phyloP scores from a whole-genome alignment of 2,888 invertebrate species.

The Calliphora vomitoria region DNA sequence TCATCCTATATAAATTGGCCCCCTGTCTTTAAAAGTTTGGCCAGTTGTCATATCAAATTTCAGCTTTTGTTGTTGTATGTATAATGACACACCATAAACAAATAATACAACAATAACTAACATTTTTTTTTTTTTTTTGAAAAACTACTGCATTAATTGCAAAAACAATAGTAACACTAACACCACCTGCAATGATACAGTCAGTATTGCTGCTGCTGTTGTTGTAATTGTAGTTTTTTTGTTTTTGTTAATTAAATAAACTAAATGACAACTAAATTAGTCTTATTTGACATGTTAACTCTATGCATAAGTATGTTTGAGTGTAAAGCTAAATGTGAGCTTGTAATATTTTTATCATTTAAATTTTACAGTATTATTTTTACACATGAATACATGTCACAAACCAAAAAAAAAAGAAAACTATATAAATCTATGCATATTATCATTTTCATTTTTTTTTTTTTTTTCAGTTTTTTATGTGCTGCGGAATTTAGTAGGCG shows the following conservation, averaged over 20 bases:
- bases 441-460: neutral
- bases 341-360: conserved; percentile 50
- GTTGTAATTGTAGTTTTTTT: conserved; percentile 6
- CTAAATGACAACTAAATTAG: conserved; percentile 78
- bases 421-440: conserved; percentile 38
- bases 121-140: neutral
- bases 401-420: conserved; percentile 11
- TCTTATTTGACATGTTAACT: conserved; percentile 77
- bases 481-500: conserved; percentile 48
- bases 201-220: neutral
- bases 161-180: conserved; percentile 72
- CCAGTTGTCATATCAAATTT: conserved; percentile 53
- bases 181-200: conserved; percentile 53
- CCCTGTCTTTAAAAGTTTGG: neutral
- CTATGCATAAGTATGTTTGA: conserved; percentile 47
- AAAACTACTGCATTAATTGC: conserved; percentile 71
- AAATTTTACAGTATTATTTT: conserved; percentile 40
- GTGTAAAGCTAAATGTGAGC: conserved; percentile 24
- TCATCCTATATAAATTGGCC: neutral
- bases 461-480: neutral
- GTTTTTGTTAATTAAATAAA: conserved; percentile 75
- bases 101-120: conserved; percentile 37
- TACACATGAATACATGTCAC: conserved; percentile 32
- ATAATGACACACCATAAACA: conserved; percentile 53
- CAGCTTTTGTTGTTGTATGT: conserved; percentile 24